phyloP scores from a whole-genome alignment of 37 sponge, comb jelly and placozoan species.

The Spongilla lacustris region DNA sequence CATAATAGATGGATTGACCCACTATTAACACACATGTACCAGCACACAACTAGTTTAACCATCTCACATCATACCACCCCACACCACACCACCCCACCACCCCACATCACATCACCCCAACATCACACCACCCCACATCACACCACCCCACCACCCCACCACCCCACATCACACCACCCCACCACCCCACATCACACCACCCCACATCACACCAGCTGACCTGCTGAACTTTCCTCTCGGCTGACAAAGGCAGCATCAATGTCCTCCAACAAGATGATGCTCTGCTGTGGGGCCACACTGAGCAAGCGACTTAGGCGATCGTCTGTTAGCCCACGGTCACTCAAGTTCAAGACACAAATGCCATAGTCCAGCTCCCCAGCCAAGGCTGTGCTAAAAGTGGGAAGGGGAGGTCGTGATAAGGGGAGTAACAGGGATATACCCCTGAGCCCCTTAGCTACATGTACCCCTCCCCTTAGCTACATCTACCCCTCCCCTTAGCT shows the following conservation, averaged over 20 bases:
- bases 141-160: too few relatives aligned
- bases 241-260: slow-evolving; percentile 89
- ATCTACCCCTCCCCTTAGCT: too few relatives aligned
- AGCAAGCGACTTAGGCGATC: slow-evolving; percentile 84
- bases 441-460: too few relatives aligned
- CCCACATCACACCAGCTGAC: background rate
- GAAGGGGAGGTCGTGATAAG: background rate
- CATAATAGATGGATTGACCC: too few relatives aligned
- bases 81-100: background rate
- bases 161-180: background rate
- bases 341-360: slow-evolving; percentile 89
- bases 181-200: background rate
- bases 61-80: too few relatives aligned
- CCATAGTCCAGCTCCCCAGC: slow-evolving; percentile 89
- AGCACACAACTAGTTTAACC: too few relatives aligned
- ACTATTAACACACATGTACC: too few relatives aligned
- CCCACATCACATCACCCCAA: background rate
- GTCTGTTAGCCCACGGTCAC: slow-evolving; percentile 81
- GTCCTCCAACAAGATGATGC: slow-evolving; percentile 87
- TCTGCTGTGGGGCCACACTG: slow-evolving; percentile 75
- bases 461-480: background rate
- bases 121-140: background rate
- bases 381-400: slow-evolving; percentile 47
- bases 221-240: slow-evolving; percentile 61
- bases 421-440: too few relatives aligned